Conservation (phyloP, 2,113 vertebrate species). For the Coreoperca whiteheadi region DNA sequence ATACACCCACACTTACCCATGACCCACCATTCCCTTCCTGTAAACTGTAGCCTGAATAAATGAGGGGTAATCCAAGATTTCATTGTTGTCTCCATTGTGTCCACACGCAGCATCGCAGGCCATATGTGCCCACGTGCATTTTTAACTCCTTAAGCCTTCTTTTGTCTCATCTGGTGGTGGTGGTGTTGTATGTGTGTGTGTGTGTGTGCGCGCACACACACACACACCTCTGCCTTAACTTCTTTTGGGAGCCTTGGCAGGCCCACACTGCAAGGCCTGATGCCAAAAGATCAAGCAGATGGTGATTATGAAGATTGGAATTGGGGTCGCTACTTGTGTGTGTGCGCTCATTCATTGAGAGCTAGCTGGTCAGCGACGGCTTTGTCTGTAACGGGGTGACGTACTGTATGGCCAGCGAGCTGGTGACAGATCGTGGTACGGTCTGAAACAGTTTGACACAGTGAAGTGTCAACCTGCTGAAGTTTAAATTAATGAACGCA, state of each 20-base stretch:
- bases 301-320: constrained; percentile 66
- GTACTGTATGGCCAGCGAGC: background rate
- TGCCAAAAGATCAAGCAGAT: constrained; percentile 81
- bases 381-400: constrained; percentile 23
- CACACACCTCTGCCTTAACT: too few relatives aligned
- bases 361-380: constrained; percentile 10
- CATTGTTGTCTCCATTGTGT: constrained; percentile 74
- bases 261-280: constrained; percentile 42
- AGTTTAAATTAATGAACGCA: background rate
- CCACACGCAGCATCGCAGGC: constrained; percentile 37
- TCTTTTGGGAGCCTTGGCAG: constrained; percentile 23
- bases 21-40: constrained; percentile 7
- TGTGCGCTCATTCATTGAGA: constrained; percentile 39
- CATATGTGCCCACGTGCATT: constrained; percentile 71
- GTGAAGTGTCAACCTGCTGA: background rate
- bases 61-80: constrained; percentile 76
- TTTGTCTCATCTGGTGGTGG: constrained; percentile 58
- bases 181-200: background rate
- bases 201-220: too few relatives aligned
- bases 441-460: background rate
- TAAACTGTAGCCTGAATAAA: constrained; percentile 71
- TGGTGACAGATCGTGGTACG: background rate
- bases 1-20: background rate
- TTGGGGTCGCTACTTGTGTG: constrained; percentile 37
- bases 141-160: constrained; percentile 75